Conservation (phyloP, 30 jellyfish, hydroid and myxozoan species). For the Pelagia noctiluca region DNA sequence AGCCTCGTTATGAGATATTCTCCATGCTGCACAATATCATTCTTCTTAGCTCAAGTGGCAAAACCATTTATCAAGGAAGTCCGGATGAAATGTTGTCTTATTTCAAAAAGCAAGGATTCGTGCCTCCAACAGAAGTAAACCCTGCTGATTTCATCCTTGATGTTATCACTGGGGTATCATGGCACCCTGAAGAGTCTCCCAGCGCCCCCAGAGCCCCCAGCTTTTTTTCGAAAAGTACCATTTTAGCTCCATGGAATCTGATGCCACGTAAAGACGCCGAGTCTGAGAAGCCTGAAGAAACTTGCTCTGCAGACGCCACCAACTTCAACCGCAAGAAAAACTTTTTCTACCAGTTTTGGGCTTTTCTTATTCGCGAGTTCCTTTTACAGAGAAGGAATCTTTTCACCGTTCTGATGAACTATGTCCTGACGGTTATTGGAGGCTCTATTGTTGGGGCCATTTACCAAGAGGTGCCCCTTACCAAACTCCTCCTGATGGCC, state of each 20-base stretch:
- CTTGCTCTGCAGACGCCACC: no score
- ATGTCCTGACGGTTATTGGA: neutral
- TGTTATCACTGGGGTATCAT: neutral
- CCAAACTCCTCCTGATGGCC: neutral
- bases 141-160: constrained; percentile 8
- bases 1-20: constrained; percentile 51
- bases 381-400: neutral
- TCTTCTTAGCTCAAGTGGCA: constrained; percentile 19
- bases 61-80: constrained; percentile 9
- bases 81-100: neutral
- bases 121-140: neutral
- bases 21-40: constrained; percentile 12
- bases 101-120: neutral
- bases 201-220: no score
- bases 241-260: neutral
- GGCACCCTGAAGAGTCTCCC: no score
- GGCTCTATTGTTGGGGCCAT: constrained; percentile 2
- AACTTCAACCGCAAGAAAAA: no score
- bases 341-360: neutral
- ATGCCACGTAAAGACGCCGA: no score
- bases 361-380: constrained; percentile 8
- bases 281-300: no score
- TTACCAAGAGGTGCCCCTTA: constrained; percentile 2
- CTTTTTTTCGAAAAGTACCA: neutral
- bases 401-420: neutral